phyloP scores from a whole-genome alignment of 2,797 vertebrate species.

The Coreius guichenoti region DNA sequence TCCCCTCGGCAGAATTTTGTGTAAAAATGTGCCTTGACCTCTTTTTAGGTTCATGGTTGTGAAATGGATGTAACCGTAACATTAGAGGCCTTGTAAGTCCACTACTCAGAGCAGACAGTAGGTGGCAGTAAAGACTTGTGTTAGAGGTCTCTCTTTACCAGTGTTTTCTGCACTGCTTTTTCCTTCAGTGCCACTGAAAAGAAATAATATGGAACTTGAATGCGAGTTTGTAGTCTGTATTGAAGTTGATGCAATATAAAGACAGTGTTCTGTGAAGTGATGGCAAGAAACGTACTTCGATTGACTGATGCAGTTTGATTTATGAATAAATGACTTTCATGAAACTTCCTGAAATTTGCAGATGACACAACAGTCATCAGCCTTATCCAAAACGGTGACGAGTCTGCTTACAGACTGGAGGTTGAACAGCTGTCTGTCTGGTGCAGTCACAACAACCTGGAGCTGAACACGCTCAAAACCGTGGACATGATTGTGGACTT shows the following conservation, averaged over 20 bases:
- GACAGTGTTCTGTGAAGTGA: neutral
- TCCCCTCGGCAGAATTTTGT: neutral
- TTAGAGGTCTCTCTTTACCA: neutral
- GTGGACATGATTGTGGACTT: too few species aligned
- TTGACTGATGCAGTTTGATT: too few species aligned
- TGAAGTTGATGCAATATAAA: neutral
- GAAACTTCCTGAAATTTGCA: too few species aligned
- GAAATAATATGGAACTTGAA: neutral
- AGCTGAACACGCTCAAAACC: too few species aligned
- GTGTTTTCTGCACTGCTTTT: neutral
- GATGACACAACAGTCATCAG: too few species aligned
- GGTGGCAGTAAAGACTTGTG: slow-evolving; percentile 29
- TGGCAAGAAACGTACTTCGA: neutral
- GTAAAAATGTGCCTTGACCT: neutral
- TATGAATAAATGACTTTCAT: neutral
- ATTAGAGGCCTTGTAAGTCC: neutral
- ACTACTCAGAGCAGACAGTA: neutral
- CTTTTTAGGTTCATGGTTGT: neutral
- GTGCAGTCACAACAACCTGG: too few species aligned
- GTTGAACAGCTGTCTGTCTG: too few species aligned
- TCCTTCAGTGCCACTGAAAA: neutral
- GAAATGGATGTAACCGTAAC: neutral
- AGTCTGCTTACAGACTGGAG: too few species aligned
- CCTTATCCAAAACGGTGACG: too few species aligned
- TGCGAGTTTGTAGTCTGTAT: neutral